Percentiles rank a stretch among this genome's conserved stretches.
Evolutionary conservation across 92 coral and sea anemone species (phyloP).

Genomic region (Phenganax marumi): DNA sequence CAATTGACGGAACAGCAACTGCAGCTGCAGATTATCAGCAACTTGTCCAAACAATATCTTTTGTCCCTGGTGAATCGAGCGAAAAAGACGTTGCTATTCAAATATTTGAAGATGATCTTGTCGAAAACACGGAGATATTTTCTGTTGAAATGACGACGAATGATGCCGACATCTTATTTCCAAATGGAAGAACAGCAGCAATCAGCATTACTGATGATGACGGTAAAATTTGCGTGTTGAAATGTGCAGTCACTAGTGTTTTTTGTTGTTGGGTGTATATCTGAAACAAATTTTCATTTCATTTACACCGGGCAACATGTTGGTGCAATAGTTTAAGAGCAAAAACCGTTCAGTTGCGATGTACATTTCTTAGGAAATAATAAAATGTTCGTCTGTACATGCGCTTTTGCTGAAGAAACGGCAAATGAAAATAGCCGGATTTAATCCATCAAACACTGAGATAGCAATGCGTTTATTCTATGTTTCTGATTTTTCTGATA

Average conservation of each 20-base stretch:
- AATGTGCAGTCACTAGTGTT: neutral
- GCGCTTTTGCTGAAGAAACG: too few species aligned
- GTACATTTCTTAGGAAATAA: too few species aligned
- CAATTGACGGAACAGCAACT: conserved; percentile 10
- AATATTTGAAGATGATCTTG: conserved; percentile 12
- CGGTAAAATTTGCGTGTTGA: conserved; percentile 4
- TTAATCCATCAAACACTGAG: too few species aligned
- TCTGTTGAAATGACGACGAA: conserved; percentile 22
- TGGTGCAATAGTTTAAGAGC: too few species aligned
- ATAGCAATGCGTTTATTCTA: too few species aligned
- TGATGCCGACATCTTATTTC: conserved; percentile 19
- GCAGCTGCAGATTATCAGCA: conserved; percentile 15
- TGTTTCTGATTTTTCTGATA: too few species aligned
- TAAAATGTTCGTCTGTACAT: too few species aligned
- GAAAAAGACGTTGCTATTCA: conserved; percentile 13
- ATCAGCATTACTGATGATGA: conserved; percentile 27
- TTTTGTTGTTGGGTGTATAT: too few species aligned
- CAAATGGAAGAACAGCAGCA: conserved; percentile 24
- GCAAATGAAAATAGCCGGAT: too few species aligned
- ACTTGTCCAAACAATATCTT: neutral
- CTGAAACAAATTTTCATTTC: too few species aligned
- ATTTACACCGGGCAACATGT: too few species aligned
- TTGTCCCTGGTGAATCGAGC: conserved; percentile 19
- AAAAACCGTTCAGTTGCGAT: too few species aligned
- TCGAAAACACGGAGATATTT: conserved; percentile 22